Percentiles rank a stretch among this genome's conserved stretches.
phyloP scores from a whole-genome alignment of 2,888 invertebrate genomes.

The Dasypolia templi region DNA sequence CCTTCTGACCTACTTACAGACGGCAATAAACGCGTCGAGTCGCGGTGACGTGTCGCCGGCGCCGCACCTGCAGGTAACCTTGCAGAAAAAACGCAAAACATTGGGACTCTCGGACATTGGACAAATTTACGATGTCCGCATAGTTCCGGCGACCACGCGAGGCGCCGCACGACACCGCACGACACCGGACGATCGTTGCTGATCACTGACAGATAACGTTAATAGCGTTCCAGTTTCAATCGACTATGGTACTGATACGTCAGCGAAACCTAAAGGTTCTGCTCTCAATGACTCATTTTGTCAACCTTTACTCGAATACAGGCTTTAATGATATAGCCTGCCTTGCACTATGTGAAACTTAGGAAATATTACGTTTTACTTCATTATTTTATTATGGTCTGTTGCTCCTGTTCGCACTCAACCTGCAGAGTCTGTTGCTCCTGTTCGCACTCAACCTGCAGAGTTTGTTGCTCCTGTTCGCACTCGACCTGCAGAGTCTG shows the following conservation, averaged over 20 bases:
- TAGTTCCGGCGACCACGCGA: slow-evolving; percentile 44
- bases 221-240: neutral
- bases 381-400: neutral
- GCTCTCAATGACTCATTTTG: slow-evolving; percentile 8
- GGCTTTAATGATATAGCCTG: neutral
- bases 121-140: slow-evolving; percentile 57
- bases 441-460: no score
- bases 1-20: slow-evolving; percentile 64
- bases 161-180: neutral
- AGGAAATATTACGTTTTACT: neutral
- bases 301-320: neutral
- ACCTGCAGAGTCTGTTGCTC: no score
- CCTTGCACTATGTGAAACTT: neutral
- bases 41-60: slow-evolving; percentile 57
- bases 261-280: slow-evolving; percentile 7
- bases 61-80: slow-evolving; percentile 53
- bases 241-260: neutral
- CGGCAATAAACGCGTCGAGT: slow-evolving; percentile 47
- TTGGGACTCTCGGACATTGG: slow-evolving; percentile 40
- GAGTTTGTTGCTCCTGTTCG: no score
- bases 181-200: neutral
- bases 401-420: no score
- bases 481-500: no score
- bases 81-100: slow-evolving; percentile 53
- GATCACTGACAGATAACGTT: slow-evolving; percentile 26